These are phyloP conservation scores for Verasper variegatus DNA, from an alignment of 2,113 vertebrate genomes.

Conservation along the genomic window DNA sequence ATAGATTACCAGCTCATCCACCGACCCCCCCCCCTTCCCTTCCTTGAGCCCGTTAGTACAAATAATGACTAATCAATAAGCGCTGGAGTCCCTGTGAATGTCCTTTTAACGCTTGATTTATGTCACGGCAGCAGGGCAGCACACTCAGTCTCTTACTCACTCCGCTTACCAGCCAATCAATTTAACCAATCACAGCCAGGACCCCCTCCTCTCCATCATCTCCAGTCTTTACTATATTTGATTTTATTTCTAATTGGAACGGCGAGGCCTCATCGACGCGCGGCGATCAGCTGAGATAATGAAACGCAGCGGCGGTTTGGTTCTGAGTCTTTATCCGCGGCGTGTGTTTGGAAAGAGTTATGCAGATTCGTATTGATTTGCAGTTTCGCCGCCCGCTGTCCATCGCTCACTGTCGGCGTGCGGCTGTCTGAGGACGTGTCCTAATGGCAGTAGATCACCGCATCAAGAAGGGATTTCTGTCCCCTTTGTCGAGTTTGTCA, in stretches of 20 bases:
- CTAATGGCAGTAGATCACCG: conserved; percentile 37
- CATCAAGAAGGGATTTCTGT: conserved; percentile 49
- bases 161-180: conserved; percentile 58
- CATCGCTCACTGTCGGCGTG: conserved; percentile 46
- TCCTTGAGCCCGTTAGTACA: conserved; percentile 68
- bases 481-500: conserved; percentile 21
- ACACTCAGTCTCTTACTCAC: conserved; percentile 42
- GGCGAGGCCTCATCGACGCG: background rate
- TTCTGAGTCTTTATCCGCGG: background rate
- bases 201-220: conserved; percentile 16
- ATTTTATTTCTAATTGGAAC: conserved; percentile 11
- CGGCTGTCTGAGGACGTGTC: conserved; percentile 12
- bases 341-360: background rate
- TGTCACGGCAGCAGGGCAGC: conserved; percentile 36
- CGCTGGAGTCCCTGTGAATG: conserved; percentile 55
- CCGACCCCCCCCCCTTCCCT: background rate
- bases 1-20: conserved; percentile 53
- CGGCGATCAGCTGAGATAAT: background rate
- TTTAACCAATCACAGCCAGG: conserved; percentile 51
- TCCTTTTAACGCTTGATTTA: conserved; percentile 78
- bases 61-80: conserved; percentile 79
- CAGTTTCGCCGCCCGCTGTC: background rate
- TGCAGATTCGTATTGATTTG: conserved; percentile 44
- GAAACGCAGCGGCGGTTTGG: background rate
- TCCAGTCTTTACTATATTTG: background rate